Evolutionary conservation across 1,140 invertebrate species (phyloP).

Genomic region (Luehdorfia chinensis): DNA sequence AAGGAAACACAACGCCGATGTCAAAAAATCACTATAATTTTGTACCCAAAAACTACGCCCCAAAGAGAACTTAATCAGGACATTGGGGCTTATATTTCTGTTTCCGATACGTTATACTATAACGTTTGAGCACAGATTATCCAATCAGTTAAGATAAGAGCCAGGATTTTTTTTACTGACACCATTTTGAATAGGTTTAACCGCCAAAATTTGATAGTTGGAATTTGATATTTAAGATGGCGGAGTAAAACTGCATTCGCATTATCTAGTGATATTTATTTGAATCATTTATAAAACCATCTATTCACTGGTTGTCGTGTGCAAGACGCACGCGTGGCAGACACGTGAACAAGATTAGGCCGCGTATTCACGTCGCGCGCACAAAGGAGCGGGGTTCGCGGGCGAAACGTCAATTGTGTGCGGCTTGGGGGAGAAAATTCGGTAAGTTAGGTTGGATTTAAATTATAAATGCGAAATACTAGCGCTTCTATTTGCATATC

Average conservation of each 20-base stretch:
- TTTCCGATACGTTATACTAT: conserved; percentile 74
- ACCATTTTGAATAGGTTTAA: conserved; percentile 30
- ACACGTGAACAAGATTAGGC: conserved; percentile 71
- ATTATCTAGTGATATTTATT: conserved; percentile 13
- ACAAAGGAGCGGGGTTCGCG: conserved; percentile 55
- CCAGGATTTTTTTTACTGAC: conserved; percentile 62
- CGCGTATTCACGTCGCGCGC: conserved; percentile 64
- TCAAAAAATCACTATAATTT: conserved; percentile 74
- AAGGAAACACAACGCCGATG: conserved; percentile 54
- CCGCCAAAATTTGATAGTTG: conserved; percentile 40
- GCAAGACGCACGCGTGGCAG: conserved; percentile 57
- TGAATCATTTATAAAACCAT: conserved; percentile 40
- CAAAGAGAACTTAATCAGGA: conserved; percentile 67
- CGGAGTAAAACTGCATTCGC: conserved; percentile 29
- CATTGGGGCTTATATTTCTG: conserved; percentile 64
- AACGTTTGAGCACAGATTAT: conserved; percentile 75
- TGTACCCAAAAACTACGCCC: conserved; percentile 40
- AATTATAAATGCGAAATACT: conserved; percentile 70
- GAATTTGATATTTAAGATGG: conserved; percentile 29
- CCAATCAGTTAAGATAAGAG: conserved; percentile 77
- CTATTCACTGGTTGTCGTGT: conserved; percentile 53
- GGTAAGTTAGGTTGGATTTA: conserved; percentile 68
- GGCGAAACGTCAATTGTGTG: conserved; percentile 64
- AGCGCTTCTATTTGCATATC: conserved; percentile 71
- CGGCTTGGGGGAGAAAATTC: conserved; percentile 64